Conservation (phyloP, 1,140 invertebrate genomes). For the Lamellibrachia luymesi region DNA sequence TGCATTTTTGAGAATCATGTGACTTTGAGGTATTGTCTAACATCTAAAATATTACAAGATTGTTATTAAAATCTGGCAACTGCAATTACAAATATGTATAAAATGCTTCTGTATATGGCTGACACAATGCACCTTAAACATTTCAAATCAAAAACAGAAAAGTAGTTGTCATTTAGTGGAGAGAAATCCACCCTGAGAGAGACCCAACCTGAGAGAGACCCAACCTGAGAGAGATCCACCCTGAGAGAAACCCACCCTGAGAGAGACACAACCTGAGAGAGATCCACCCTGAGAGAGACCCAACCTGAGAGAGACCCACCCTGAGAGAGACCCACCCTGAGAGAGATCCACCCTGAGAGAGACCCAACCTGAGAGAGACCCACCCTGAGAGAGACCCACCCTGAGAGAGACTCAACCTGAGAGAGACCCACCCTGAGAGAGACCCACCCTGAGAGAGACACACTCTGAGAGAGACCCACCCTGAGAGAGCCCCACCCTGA, state of each 20-base stretch:
- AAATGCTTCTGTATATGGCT: too few species aligned
- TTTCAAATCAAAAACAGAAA: not conserved
- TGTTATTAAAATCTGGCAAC: too few species aligned
- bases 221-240: slow-evolving; percentile 35
- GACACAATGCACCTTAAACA: not conserved
- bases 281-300: slow-evolving; percentile 45
- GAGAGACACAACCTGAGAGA: slow-evolving; percentile 36
- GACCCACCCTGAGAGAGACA: slow-evolving; percentile 44
- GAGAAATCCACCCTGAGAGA: slow-evolving; percentile 42
- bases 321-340: slow-evolving; percentile 40
- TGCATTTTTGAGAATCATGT: too few species aligned
- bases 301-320: slow-evolving; percentile 38
- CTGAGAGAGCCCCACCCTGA: too few species aligned
- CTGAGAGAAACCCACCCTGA: slow-evolving; percentile 48
- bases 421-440: slow-evolving; percentile 7
- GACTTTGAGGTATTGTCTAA: too few species aligned
- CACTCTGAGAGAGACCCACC: slow-evolving; percentile 46
- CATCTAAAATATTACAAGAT: too few species aligned
- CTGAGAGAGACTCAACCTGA: slow-evolving; percentile 39
- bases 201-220: slow-evolving; percentile 49
- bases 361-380: slow-evolving; percentile 36
- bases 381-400: slow-evolving; percentile 46
- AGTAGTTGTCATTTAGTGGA: not conserved
- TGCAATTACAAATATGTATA: too few species aligned
- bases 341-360: slow-evolving; percentile 42